Evolutionary conservation across 1,140 invertebrate genomes (phyloP), one percentile per base, ranked within the genome.

Genomic region (Anadara kagoshimensis): DNA sequence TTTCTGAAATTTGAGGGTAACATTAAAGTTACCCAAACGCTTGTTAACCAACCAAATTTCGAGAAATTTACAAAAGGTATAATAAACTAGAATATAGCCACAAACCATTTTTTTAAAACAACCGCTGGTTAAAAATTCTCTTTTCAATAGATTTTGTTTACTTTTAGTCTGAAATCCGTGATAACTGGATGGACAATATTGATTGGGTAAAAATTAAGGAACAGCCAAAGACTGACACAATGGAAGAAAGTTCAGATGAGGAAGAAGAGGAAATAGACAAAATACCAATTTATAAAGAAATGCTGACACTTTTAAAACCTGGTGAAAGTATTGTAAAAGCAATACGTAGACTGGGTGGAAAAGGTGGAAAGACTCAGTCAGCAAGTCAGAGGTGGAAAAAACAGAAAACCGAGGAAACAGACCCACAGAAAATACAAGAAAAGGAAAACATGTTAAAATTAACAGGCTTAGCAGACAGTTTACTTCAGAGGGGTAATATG

Each of bases 171-270:
- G 93, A 94, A 82, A 93, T 98, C 22, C 92, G 93, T 80, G 98
- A 99, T 89, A 94, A 94, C 80, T 99, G 98, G 98, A 90, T 99
- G 61, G 97, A 99, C 88, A 97, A 98, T 85, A 96, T 99, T 75
- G 96, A 99, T 89, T 98, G 97, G 97, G 92, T 96, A 43, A 90
- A 83, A 73, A 82, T 89, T 8, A 88, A 88, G 74, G 76, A 85
- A 66, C 73, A 56, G 18, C 70, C 72, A 59, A 63, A 59, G 43
- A 62, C 68, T 24, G 65, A 70, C n/a, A 64, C 69, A 64, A 59
- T 65, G 1, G 69, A 66, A 24, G 78, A 78, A 20, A 67, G 72
- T 51, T 69, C 73, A 14, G 76, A 79, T 59, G 59, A 68, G 41
- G 72, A 75, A 12, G 78, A 80, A 22, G 80, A 81, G 11, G 65